A percentile compares a stretch with the other conserved stretches of the same genome.
These are phyloP conservation scores for Ginglymostoma cirratum DNA, from an alignment of 2,113 vertebrate genomes.

Conservation along the genomic window DNA sequence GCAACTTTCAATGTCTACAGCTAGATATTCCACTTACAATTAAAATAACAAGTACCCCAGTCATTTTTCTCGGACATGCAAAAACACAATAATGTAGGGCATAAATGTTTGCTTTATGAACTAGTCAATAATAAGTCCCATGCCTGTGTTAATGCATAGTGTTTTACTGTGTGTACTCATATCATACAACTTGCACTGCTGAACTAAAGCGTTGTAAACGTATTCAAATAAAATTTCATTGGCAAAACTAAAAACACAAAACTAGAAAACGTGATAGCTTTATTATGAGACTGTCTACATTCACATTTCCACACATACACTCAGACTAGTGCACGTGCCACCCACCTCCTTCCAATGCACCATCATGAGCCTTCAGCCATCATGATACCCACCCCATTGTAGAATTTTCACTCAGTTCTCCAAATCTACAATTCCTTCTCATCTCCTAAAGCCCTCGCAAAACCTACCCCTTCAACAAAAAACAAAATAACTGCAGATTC, in stretches of 20 bases:
- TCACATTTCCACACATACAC: neutral
- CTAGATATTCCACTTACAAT: conserved; percentile 23
- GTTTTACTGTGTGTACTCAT: neutral
- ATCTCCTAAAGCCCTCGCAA: neutral
- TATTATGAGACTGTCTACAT: neutral
- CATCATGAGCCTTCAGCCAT: neutral
- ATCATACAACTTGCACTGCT: neutral
- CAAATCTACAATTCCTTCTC: neutral
- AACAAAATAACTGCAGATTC: no score
- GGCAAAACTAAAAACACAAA: neutral
- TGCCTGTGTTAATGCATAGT: no score
- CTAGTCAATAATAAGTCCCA: neutral
- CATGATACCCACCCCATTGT: neutral
- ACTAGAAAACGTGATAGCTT: neutral
- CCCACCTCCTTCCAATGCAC: neutral
- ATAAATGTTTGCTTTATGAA: neutral
- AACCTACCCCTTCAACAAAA: neutral
- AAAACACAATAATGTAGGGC: neutral
- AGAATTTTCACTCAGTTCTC: neutral
- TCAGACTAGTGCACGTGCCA: neutral
- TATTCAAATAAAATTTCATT: neutral
- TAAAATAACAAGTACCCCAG: neutral
- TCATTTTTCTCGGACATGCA: neutral
- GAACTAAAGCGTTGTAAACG: neutral
- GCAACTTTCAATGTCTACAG: neutral